Evolutionary conservation across 1,140 invertebrate genomes (phyloP), one percentile per base, ranked within the genome.

Genomic region (Prorops nasuta): DNA sequence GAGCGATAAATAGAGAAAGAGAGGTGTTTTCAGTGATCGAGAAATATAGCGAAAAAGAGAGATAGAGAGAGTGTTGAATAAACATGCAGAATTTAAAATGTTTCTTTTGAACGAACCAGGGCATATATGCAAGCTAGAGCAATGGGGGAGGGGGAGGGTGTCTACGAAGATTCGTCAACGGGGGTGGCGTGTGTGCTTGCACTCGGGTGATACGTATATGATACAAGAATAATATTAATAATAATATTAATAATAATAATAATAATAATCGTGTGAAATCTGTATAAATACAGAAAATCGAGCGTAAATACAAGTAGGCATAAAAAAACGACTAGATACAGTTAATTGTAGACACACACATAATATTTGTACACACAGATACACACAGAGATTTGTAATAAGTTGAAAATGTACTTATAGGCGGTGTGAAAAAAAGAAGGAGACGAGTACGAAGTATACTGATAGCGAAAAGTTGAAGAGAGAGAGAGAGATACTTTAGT

Each of bases 151-250:
- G 59, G 61, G 53, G 54, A 14, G 14, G 14, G 6, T 35, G 49
- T 60, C 47, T 48, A n/a, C n/a, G n/a, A n/a, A n/a, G 52, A 47
- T 52, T 69, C 49, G 67, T 59, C 64, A 60, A 63, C 49, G 54
- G 58, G 47, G 58, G 53, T 69, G 55, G 66, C 58, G 63, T 66
- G n/a, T n/a, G 66, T 71, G 68, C 68, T 67, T 56, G 66, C 56
- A 60, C 51, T 60, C 43, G 53, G 49, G 53, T 60, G 45, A 60
- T 55, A n/a, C n/a, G n/a, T n/a, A n/a, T n/a, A n/a, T n/a, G n/a
- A n/a, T n/a, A n/a, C 40, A n/a, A n/a, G 22, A 40, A n/a, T n/a
- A 60, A 60, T 52, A 44, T 44, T 39, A 31, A 20, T 60, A 51
- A 48, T 37, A 51, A 9, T 51, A 58, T 53, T 35, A 43, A 39